A percentile compares a stretch with the other conserved stretches of the same genome.
phyloP scores from a whole-genome alignment of 2,888 invertebrate genomes.

The Cyclophora albipunctata region DNA sequence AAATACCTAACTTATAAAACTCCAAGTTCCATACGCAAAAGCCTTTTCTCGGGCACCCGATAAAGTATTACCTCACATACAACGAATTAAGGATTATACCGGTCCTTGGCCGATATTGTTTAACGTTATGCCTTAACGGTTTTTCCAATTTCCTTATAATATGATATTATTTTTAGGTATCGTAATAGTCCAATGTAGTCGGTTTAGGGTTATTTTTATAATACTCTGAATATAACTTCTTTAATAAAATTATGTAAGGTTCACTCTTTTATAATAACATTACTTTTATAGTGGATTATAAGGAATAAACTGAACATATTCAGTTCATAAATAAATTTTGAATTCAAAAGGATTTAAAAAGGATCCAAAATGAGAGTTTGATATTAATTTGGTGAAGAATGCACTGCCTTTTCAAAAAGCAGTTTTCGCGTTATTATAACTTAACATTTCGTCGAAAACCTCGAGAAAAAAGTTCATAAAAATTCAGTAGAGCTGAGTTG shows the following conservation, averaged over 20 bases:
- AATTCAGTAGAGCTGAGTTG: conserved; percentile 50
- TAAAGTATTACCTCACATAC: conserved; percentile 44
- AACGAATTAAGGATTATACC: conserved; percentile 47
- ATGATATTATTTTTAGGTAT: not conserved
- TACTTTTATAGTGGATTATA: too few species aligned
- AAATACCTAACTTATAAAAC: conserved; percentile 69
- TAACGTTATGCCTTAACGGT: conserved; percentile 32
- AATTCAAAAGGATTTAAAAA: too few species aligned
- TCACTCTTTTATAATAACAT: too few species aligned
- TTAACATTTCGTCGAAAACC: conserved; percentile 49
- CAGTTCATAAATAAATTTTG: too few species aligned
- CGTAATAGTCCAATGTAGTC: too few species aligned
- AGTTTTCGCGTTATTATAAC: conserved; percentile 39
- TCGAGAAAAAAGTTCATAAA: conserved; percentile 63
- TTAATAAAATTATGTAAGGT: too few species aligned
- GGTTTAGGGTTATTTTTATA: conserved; percentile 4
- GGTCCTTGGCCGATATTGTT: conserved; percentile 35
- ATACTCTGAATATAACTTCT: not conserved
- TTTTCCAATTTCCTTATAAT: conserved; percentile 27
- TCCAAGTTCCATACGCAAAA: conserved; percentile 49
- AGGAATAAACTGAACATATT: too few species aligned
- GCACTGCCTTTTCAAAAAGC: conserved; percentile 40
- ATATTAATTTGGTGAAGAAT: conserved; percentile 42
- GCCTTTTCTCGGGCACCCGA: conserved; percentile 38
- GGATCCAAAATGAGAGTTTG: conserved; percentile 20